These are phyloP conservation scores for Choloepus didactylus DNA, from an alignment of 2,797 vertebrate species.

Conservation along the genomic window DNA sequence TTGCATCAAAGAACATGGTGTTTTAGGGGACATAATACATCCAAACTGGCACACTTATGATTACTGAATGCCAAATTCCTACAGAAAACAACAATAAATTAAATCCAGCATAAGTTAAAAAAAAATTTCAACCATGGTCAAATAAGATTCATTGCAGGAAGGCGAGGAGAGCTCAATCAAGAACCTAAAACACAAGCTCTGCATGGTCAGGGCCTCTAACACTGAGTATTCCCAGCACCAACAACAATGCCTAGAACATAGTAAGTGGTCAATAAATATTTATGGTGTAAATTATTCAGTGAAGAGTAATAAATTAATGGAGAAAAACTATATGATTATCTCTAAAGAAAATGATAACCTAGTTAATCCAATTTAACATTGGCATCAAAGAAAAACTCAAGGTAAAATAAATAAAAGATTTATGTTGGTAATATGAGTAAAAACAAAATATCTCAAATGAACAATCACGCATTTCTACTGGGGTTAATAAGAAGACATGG, in stretches of 20 bases:
- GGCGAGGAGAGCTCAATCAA: slow-evolving; percentile 4
- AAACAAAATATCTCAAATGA: slow-evolving; percentile 14
- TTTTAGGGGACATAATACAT: too few relatives aligned
- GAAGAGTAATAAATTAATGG: not conserved
- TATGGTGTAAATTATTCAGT: not conserved
- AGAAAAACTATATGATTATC: not conserved
- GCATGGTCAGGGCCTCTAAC: not conserved
- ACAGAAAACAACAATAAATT: slow-evolving; percentile 43
- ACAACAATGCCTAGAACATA: not conserved
- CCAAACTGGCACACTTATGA: not conserved
- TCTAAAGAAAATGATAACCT: slow-evolving; percentile 27
- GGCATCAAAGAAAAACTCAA: slow-evolving; percentile 35
- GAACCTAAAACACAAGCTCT: not conserved
- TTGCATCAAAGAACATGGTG: too few relatives aligned
- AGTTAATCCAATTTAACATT: slow-evolving; percentile 54
- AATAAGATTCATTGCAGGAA: not conserved
- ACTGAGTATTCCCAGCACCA: not conserved
- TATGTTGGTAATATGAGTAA: not conserved
- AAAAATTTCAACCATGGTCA: not conserved
- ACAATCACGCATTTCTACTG: not conserved
- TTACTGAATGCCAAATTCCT: not conserved
- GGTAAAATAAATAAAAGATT: slow-evolving; percentile 50
- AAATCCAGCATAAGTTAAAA: not conserved
- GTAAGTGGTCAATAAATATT: not conserved
- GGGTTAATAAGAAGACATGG: not conserved